Base-by-base conservation (phyloP, 1,140 invertebrate genomes). In the Coptotermes formosanus region DNA sequence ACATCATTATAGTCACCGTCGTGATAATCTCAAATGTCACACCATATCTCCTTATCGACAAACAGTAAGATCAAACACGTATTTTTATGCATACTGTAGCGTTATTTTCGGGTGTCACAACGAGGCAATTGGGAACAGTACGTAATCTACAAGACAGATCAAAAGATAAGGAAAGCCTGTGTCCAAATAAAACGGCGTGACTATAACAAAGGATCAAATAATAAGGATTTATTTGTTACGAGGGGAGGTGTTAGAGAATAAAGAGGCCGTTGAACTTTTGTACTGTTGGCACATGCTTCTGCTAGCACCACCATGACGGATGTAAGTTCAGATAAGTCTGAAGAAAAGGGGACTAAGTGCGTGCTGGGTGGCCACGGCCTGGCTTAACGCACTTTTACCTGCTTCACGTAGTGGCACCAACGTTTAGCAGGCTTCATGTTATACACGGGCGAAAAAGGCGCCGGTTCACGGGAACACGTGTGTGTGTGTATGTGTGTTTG, bases 271-370 rank as follows among this genome's bases (percentile, higher is more conserved):
- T 75, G 64, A 75, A 30, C 64, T 75, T 75, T 75, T 8, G n/a
- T 30, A 30, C 25, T 75, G 25, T 75, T 75, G 64, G 64, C 64
- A 75, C 64, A 75, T 75, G 64, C n/a, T 75, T 55, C 64, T 30
- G 64, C 25, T 14, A 25, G 59, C 59, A 48, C 48, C 48, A 48
- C 48, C 64, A 75, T 30, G 64, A 75, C 64, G 30, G 25, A n/a
- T 75, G 64, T 16, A 25, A 75, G 64, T 25, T 30, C n/a, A 75
- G 8, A n/a, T n/a, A 30, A n/a, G 6, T 75, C 25, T 30, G 25
- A n/a, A 75, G 64, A 30, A 75, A 75, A 75, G 64, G 64, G 64
- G 64, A 30, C n/a, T 75, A 75, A 75, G 64, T 75, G 64, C 64
- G 25, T 30, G 2, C 19, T 55, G 14, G 2, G 52, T 16, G 52